These are phyloP conservation scores for Temnothorax unifasciatus DNA, from an alignment of 2,888 invertebrate species.

Conservation along the genomic window DNA sequence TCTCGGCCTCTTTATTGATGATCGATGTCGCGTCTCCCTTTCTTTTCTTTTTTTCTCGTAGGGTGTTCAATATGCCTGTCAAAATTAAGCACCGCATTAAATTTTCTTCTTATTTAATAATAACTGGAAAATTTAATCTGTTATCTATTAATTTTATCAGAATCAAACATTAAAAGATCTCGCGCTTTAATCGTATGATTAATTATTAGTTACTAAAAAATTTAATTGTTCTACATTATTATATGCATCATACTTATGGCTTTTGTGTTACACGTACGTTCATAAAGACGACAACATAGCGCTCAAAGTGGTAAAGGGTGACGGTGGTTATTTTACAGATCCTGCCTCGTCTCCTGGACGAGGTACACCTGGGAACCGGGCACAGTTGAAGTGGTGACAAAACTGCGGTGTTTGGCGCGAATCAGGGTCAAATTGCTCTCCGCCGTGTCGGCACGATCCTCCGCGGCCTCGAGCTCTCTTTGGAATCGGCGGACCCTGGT, in stretches of 20 bases:
- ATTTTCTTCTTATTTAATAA: constrained; percentile 1
- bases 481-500: constrained; percentile 99
- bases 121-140: neutral
- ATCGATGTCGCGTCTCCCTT: constrained; percentile 58
- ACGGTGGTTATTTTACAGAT: constrained; percentile 79
- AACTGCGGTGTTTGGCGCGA: constrained; percentile 99
- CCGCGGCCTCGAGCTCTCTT: constrained; percentile 98
- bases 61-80: constrained; percentile 63
- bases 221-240: neutral
- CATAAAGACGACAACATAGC: constrained; percentile 70
- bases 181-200: neutral
- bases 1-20: constrained; percentile 58
- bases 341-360: constrained; percentile 93
- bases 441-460: constrained; percentile 97
- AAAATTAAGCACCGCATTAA: constrained; percentile 24
- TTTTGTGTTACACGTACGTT: constrained; percentile 65
- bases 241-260: neutral
- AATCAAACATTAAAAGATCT: neutral
- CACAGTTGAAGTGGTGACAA: constrained; percentile 97
- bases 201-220: constrained; percentile 8
- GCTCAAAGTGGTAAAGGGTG: constrained; percentile 73
- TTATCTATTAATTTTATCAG: neutral
- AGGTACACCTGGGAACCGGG: constrained; percentile 97
- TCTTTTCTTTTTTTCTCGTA: constrained; percentile 55
- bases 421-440: constrained; percentile 98